Evolutionary conservation across 2,888 invertebrate species (phyloP), one percentile per base, ranked within the genome.

Genomic region (Drosophila stalkeri): DNA sequence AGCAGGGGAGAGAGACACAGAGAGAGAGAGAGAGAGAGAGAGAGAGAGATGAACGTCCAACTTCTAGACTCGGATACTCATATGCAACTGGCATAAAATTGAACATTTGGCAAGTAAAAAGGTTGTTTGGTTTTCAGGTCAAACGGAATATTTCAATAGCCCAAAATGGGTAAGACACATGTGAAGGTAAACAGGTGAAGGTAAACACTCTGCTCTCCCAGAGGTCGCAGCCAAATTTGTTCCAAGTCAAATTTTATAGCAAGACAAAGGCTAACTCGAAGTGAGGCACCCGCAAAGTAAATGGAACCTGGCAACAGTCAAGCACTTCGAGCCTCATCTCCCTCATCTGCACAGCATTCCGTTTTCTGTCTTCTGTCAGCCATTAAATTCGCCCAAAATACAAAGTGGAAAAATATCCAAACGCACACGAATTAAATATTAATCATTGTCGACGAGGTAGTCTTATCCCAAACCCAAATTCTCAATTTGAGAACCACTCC

Each of bases 381-480:
- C 86, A 86, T 90, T 86, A 86, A 90, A 88, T 88, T 90, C 87
- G 41, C 81, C 86, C 79, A 89, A 86, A 86, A 86, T 84, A 80
- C 80, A 74, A 68, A 80, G 68, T 76, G 72, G 74, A 77, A 87
- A 82, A 70, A 82, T 79, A 81, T 72, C 65, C 70, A 84, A 84
- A 84, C 78, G 76, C 86, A 83, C 81, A 76, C 77, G 83, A 54
- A 90, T 87, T 87, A 87, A 87, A 90, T 87, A 87, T 87, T 87
- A 77, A 86, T 90, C 79, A 81, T 49, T 74, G 80, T 84, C 89
- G 85, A 82, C 80, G 78, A 64, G 64, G 63, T 56, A 59, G 56
- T 11, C 52, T 27, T 11, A 43, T 16, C 27, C 54, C 51, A 18
- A 37, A 2, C 68, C 49, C 49, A 33, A 44, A 39, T 3, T 61